phyloP scores from a whole-genome alignment of 2,888 invertebrate species.

The Amiota mariae region DNA sequence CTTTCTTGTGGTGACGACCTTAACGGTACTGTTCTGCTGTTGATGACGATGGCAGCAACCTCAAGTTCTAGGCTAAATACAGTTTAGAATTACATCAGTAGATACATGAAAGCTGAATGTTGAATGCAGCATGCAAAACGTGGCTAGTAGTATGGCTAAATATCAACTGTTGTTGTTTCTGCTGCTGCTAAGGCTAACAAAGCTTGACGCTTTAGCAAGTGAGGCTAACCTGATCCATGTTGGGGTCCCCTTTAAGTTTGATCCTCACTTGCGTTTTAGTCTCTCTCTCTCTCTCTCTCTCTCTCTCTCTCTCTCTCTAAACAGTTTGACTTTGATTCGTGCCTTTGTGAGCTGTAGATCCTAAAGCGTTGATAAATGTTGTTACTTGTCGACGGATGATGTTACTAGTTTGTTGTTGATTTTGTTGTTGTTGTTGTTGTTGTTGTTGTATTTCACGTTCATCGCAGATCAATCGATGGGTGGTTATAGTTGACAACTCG shows the following conservation, averaged over 20 bases:
- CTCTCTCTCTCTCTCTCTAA: neutral
- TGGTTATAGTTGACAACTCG: conserved; percentile 69
- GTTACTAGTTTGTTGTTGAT: conserved; percentile 43
- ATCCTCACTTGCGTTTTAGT: neutral
- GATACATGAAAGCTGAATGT: conserved; percentile 26
- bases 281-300: neutral
- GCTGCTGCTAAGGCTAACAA: conserved; percentile 5
- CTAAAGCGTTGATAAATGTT: conserved; percentile 65
- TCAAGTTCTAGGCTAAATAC: conserved; percentile 48
- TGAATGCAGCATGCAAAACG: conserved; percentile 45
- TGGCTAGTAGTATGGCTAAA: conserved; percentile 40
- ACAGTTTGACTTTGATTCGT: conserved; percentile 47
- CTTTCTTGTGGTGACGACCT: conserved; percentile 57
- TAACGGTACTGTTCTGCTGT: conserved; percentile 60
- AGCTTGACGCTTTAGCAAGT: conserved; percentile 52
- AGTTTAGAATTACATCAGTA: conserved; percentile 57
- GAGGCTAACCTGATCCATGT: conserved; percentile 54
- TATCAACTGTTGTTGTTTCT: neutral
- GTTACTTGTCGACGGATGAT: conserved; percentile 57
- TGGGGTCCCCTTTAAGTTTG: neutral
- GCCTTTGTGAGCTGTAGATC: conserved; percentile 61
- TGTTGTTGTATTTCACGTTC: conserved; percentile 32
- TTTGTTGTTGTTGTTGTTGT: conserved; percentile 43
- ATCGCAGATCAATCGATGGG: conserved; percentile 62
- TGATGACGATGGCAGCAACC: conserved; percentile 40